Evolutionary conservation across 1,140 invertebrate species (phyloP).

Genomic region (Lepidurus packardi): DNA sequence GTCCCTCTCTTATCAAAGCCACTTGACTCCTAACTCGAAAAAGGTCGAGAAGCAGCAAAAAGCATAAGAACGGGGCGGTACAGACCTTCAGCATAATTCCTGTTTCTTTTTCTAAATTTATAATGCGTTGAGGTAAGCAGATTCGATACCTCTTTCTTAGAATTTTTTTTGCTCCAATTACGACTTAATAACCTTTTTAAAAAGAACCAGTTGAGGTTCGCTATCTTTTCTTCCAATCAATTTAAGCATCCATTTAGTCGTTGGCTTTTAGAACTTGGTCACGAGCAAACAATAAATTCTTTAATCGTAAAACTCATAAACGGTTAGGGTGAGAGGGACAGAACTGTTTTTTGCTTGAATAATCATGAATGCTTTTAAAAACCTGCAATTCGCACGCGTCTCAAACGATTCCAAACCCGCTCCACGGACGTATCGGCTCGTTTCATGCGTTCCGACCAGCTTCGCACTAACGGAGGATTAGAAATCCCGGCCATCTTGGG

Average conservation of each 20-base stretch:
- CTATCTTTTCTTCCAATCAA: not conserved
- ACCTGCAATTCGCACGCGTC: slow-evolving; percentile 10
- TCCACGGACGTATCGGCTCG: slow-evolving; percentile 1
- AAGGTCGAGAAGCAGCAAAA: not conserved
- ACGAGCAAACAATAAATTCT: too few species aligned
- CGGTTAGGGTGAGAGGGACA: too few species aligned
- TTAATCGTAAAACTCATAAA: too few species aligned
- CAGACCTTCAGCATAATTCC: slow-evolving; percentile 2
- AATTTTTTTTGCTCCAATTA: not conserved
- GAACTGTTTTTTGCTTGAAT: not conserved
- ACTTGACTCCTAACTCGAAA: slow-evolving; percentile 7
- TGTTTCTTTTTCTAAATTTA: not conserved
- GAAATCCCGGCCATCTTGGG: not conserved
- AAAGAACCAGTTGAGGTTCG: not conserved
- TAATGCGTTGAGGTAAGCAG: not conserved
- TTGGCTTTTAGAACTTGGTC: too few species aligned
- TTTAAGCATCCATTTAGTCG: not conserved
- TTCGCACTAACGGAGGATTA: not conserved
- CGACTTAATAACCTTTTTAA: not conserved
- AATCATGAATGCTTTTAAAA: not conserved
- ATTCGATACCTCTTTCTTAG: not conserved
- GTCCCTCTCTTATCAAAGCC: slow-evolving; percentile 8
- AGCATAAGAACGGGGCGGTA: not conserved
- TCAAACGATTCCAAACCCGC: not conserved
- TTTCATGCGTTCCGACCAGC: not conserved